Evolutionary conservation across 2,888 invertebrate genomes (phyloP).

Genomic region (Hirtodrosophila alboralis): DNA sequence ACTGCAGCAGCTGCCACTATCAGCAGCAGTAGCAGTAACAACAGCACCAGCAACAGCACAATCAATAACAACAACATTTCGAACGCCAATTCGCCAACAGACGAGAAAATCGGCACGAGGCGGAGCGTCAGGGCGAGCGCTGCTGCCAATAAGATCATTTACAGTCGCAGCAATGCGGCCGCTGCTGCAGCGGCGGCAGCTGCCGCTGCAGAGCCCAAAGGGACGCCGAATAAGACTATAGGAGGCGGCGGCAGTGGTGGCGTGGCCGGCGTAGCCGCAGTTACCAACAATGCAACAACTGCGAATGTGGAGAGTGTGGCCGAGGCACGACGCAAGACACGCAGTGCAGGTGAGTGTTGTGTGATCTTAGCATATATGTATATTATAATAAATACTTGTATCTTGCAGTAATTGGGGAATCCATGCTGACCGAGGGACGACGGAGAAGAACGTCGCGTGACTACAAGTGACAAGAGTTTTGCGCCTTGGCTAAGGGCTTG

Average conservation of each 20-base stretch:
- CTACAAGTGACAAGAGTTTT: conserved; percentile 89
- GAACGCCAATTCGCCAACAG: conserved; percentile 61
- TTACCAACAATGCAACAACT: conserved; percentile 51
- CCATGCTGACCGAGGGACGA: conserved; percentile 82
- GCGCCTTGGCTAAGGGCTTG: conserved; percentile 83
- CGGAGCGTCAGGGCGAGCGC: conserved; percentile 85
- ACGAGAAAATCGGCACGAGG: conserved; percentile 86
- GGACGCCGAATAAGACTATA: conserved; percentile 27
- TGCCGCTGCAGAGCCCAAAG: conserved; percentile 61
- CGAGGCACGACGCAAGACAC: conserved; percentile 86
- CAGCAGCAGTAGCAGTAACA: conserved; percentile 24
- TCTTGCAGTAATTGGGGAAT: conserved; percentile 81
- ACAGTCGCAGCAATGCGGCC: conserved; percentile 75
- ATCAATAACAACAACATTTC: conserved; percentile 48
- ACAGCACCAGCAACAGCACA: conserved; percentile 26
- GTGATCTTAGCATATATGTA: too few relatives aligned
- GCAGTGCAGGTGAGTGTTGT: conserved; percentile 87
- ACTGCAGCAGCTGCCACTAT: conserved; percentile 57
- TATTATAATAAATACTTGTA: too few relatives aligned
- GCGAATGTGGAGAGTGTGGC: conserved; percentile 70
- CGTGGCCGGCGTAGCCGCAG: conserved; percentile 11
- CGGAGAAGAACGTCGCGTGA: conserved; percentile 89
- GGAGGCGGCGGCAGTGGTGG: neutral
- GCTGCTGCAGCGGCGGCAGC: conserved; percentile 72
- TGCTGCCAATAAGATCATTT: conserved; percentile 84